phyloP scores from a whole-genome alignment of 2,113 vertebrate genomes.

The Neodon shergylaensis region DNA sequence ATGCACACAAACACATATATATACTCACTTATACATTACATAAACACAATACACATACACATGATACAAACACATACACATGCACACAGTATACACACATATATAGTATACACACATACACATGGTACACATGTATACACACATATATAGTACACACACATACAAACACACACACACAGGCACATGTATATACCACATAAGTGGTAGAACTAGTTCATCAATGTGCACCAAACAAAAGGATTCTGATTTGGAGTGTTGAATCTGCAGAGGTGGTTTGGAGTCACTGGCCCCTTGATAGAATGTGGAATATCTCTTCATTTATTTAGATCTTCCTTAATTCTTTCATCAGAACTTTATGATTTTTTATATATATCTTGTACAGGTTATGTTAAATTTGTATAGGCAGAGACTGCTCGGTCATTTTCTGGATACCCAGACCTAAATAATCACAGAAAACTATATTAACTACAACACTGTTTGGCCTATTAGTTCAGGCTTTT shows the following conservation, averaged over 20 bases:
- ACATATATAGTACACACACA: neutral
- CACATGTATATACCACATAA: neutral
- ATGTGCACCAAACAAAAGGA: neutral
- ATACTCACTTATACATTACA: neutral
- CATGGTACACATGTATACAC: neutral
- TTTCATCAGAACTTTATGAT: neutral
- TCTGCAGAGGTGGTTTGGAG: neutral
- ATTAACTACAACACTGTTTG: too few species aligned
- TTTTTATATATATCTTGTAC: neutral
- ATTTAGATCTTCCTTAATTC: too few species aligned
- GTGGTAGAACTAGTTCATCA: neutral
- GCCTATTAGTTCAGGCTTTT: too few species aligned
- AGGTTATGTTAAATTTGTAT: neutral
- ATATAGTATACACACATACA: neutral
- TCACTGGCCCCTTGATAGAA: neutral
- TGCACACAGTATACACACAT: neutral
- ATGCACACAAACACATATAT: neutral
- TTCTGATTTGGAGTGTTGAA: neutral
- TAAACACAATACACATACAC: neutral
- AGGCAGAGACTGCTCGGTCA: fast-evolving
- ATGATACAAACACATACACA: neutral
- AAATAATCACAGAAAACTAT: too few species aligned
- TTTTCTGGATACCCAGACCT: too few species aligned
- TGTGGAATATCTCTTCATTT: neutral
- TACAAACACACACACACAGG: neutral